Evolutionary conservation across 53 echinoderm and acorn worm species (phyloP).

Genomic region (Astropecten irregularis): DNA sequence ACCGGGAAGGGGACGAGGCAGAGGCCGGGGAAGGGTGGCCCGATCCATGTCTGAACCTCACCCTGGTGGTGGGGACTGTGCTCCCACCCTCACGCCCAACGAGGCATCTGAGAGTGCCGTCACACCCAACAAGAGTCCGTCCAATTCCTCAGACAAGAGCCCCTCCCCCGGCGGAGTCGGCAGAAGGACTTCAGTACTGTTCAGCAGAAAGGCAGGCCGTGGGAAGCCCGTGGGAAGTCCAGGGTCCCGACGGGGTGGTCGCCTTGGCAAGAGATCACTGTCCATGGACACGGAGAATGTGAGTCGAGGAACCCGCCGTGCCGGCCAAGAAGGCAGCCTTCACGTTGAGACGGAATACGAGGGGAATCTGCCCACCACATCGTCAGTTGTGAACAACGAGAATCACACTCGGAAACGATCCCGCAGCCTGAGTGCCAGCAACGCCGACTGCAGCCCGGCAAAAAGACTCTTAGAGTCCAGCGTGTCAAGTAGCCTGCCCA

Average conservation of each 20-base stretch:
- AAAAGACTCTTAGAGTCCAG: constrained; percentile 61
- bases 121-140: constrained; percentile 63
- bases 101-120: constrained; percentile 44
- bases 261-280: constrained; percentile 81
- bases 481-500: constrained; percentile 55
- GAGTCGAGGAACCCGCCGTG: constrained; percentile 42
- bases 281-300: constrained; percentile 70
- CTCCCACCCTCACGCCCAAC: constrained; percentile 60
- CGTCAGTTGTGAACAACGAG: constrained; percentile 40
- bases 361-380: constrained; percentile 71
- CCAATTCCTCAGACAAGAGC: constrained; percentile 58
- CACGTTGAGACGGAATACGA: constrained; percentile 82
- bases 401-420: constrained; percentile 79
- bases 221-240: constrained; percentile 72
- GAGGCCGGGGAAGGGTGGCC: constrained; percentile 59
- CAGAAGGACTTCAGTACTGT: constrained; percentile 91
- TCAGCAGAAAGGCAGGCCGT: constrained; percentile 76
- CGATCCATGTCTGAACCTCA: constrained; percentile 75
- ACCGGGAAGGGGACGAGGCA: constrained; percentile 72
- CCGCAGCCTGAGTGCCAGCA: constrained; percentile 84
- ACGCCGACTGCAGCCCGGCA: constrained; percentile 69
- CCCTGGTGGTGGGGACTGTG: constrained; percentile 42
- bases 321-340: constrained; percentile 58
- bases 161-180: constrained; percentile 88
- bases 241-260: constrained; percentile 63